phyloP scores from a whole-genome alignment of 1,140 invertebrate genomes.

The Drosophila carrolli region DNA sequence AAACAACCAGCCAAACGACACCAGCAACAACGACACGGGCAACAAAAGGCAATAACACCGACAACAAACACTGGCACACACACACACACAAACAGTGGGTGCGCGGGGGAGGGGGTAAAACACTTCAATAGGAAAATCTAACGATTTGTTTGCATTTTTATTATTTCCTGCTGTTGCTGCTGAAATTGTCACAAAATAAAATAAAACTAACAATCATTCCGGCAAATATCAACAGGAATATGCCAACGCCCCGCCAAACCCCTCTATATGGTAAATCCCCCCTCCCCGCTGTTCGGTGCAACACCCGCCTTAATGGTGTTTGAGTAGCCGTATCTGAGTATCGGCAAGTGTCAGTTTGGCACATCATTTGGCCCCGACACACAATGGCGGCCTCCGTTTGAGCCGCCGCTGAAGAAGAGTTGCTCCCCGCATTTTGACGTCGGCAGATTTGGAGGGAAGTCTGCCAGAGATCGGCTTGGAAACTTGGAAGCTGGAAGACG shows the following conservation, averaged over 20 bases:
- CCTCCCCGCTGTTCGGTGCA: constrained; percentile 1
- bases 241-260: neutral
- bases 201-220: constrained; percentile 72
- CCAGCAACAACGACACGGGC: constrained; percentile 41
- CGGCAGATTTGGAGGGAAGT: constrained; percentile 69
- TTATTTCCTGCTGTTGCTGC: constrained; percentile 72
- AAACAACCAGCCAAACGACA: constrained; percentile 46
- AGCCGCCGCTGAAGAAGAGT: constrained; percentile 50
- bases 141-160: constrained; percentile 83
- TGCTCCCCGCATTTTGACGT: constrained; percentile 67
- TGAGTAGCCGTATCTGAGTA: constrained; percentile 72
- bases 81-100: constrained; percentile 20
- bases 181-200: constrained; percentile 78
- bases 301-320: constrained; percentile 73
- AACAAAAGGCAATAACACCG: constrained; percentile 55
- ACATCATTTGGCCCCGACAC: constrained; percentile 76
- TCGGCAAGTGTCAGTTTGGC: constrained; percentile 77
- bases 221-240: constrained; percentile 54
- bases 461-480: constrained; percentile 19
- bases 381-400: constrained; percentile 73
- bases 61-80: constrained; percentile 16
- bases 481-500: constrained; percentile 3
- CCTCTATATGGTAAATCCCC: constrained; percentile 1
- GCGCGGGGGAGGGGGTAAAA: constrained; percentile 15
- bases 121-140: constrained; percentile 78